Evolutionary conservation across 2,888 invertebrate species (phyloP).

Genomic region (Gasteruption jaculator): DNA sequence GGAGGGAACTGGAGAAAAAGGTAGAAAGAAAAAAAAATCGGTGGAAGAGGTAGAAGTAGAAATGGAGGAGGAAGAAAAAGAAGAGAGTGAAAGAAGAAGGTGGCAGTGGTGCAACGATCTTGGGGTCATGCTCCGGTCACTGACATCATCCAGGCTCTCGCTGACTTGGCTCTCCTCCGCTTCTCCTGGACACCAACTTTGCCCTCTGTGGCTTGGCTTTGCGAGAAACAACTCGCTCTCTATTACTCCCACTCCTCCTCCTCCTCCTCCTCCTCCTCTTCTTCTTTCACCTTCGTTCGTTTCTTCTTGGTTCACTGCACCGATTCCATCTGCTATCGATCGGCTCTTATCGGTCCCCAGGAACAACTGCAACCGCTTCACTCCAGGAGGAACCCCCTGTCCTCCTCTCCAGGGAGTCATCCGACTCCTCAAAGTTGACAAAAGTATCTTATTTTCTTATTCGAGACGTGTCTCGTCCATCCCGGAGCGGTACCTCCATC

Average conservation of each 20-base stretch:
- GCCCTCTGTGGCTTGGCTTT: too few species aligned
- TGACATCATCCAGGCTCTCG: conserved; percentile 42
- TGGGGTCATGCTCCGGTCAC: conserved; percentile 48
- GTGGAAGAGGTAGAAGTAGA: conserved; percentile 15
- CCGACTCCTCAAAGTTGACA: too few species aligned
- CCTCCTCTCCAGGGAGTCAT: too few species aligned
- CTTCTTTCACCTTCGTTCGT: conserved; percentile 1
- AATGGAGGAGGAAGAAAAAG: conserved; percentile 13
- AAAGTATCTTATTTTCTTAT: too few species aligned
- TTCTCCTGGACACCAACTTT: conserved; percentile 25
- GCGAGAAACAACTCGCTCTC: conserved; percentile 1
- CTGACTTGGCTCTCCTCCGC: conserved; percentile 30
- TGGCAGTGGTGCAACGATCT: conserved; percentile 44
- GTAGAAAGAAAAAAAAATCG: conserved; percentile 20
- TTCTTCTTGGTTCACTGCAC: background rate
- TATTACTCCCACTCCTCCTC: conserved; percentile 8
- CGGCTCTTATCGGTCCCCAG: background rate
- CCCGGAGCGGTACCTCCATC: too few species aligned
- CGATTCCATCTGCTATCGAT: background rate
- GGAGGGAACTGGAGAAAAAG: too few species aligned
- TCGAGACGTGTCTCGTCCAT: too few species aligned
- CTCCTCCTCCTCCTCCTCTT: conserved; percentile 11
- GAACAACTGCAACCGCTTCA: background rate
- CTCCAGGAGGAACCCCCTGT: too few species aligned
- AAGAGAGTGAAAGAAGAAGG: conserved; percentile 28